A percentile compares a stretch with the other conserved stretches of the same genome.
Conservation (phyloP, 2,113 vertebrate genomes). For the Oncorhynchus masou region DNA sequence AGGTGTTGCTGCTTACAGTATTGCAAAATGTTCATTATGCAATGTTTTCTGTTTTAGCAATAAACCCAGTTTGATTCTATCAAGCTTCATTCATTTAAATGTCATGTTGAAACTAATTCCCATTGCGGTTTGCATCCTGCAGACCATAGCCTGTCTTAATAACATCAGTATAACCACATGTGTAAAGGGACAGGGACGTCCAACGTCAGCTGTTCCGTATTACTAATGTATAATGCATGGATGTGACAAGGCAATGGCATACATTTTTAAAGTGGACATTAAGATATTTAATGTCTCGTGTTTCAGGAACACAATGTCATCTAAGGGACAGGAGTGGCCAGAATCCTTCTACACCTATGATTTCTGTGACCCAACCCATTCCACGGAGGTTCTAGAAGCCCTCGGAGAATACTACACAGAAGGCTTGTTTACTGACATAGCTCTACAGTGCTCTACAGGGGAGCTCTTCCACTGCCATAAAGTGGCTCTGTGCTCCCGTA, state of each 20-base stretch:
- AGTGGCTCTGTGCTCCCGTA: conserved; percentile 78
- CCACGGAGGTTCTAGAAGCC: conserved; percentile 70
- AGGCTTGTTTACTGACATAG: conserved; percentile 80
- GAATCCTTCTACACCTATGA: conserved; percentile 57
- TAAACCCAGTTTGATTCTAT: too few relatives aligned
- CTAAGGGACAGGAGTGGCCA: conserved; percentile 60
- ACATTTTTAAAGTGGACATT: not conserved
- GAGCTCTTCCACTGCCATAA: conserved; percentile 77
- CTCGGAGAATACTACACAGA: conserved; percentile 77
- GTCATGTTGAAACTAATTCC: not conserved
- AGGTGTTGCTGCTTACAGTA: too few relatives aligned
- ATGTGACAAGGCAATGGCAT: not conserved
- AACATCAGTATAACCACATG: not conserved
- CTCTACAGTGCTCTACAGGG: conserved; percentile 74
- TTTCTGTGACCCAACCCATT: conserved; percentile 72
- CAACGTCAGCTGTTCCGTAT: not conserved
- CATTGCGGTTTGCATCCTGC: not conserved
- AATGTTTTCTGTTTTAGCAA: too few relatives aligned
- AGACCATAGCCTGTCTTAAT: not conserved
- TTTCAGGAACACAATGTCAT: conserved; percentile 54
- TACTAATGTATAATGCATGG: not conserved
- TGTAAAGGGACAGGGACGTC: not conserved
- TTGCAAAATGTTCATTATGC: too few relatives aligned
- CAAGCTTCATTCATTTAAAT: too few relatives aligned
- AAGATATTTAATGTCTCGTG: not conserved